phyloP scores from a whole-genome alignment of 2,113 vertebrate species.

The Nycticryphes semicollaris region DNA sequence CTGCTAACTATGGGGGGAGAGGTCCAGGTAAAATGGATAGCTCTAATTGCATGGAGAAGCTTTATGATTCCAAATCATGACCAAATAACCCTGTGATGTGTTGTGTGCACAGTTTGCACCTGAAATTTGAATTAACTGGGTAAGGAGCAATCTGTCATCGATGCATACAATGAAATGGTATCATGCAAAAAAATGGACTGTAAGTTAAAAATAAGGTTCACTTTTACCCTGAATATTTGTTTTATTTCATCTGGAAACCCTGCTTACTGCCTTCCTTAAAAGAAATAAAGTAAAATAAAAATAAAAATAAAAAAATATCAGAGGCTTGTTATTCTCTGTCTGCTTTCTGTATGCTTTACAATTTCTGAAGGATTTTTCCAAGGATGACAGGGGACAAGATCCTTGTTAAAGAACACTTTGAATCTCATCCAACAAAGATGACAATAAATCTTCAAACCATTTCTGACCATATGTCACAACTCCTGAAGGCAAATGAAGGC shows the following conservation, averaged over 20 bases:
- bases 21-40: background rate
- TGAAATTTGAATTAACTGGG: background rate
- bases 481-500: slow-evolving; percentile 81
- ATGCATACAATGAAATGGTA: background rate
- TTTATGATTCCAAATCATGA: background rate
- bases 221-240: background rate
- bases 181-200: background rate
- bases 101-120: background rate
- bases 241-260: background rate
- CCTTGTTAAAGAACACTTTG: slow-evolving; percentile 75
- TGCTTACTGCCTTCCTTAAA: background rate
- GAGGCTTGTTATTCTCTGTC: slow-evolving; percentile 21
- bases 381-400: slow-evolving; percentile 74
- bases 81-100: background rate
- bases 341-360: slow-evolving; percentile 37
- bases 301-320: background rate
- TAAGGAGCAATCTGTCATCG: background rate
- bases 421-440: slow-evolving; percentile 77
- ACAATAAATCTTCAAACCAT: slow-evolving; percentile 84
- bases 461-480: slow-evolving; percentile 86
- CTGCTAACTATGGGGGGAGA: background rate
- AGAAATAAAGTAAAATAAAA: background rate
- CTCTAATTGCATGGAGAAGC: background rate
- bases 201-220: background rate
- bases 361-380: slow-evolving; percentile 77